phyloP scores from a whole-genome alignment of 1,140 invertebrate species.

The Gerris buenoi region DNA sequence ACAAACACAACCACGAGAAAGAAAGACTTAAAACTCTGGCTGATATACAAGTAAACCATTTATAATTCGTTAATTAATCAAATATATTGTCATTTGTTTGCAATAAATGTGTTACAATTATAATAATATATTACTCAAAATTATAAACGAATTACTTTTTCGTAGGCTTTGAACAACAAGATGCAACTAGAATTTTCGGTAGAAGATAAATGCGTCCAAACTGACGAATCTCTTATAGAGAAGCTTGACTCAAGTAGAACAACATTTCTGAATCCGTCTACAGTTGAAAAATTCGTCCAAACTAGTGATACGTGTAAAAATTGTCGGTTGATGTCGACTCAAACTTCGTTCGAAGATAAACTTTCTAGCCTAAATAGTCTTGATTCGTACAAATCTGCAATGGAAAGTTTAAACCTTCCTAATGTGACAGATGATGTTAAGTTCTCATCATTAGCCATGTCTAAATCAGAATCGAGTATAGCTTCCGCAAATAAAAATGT shows the following conservation, averaged over 20 bases:
- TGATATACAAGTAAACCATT: constrained; percentile 30
- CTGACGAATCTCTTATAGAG: constrained; percentile 3
- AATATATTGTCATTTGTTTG: too few relatives aligned
- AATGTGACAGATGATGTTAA: neutral
- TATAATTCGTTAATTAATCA: too few relatives aligned
- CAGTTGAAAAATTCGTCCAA: neutral
- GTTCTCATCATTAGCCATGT: neutral
- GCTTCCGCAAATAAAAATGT: too few relatives aligned
- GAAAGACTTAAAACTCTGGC: constrained; percentile 30
- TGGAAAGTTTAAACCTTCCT: neutral
- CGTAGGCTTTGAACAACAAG: constrained; percentile 25
- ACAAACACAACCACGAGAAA: constrained; percentile 26
- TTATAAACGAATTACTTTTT: constrained; percentile 9
- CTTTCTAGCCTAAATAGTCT: neutral
- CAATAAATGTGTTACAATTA: too few relatives aligned
- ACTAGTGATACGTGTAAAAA: neutral
- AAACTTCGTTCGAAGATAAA: neutral
- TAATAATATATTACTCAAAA: neutral
- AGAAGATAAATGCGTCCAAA: constrained; percentile 12
- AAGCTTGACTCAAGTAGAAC: neutral
- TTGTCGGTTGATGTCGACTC: neutral
- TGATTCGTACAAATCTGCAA: neutral
- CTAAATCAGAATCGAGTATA: constrained; percentile 2
- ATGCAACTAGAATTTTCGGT: constrained; percentile 25
- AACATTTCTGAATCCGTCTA: constrained; percentile 1